A percentile compares a stretch with the other conserved stretches of the same genome.
phyloP scores from a whole-genome alignment of 2,797 vertebrate genomes.

The Macropus fuliginosus region DNA sequence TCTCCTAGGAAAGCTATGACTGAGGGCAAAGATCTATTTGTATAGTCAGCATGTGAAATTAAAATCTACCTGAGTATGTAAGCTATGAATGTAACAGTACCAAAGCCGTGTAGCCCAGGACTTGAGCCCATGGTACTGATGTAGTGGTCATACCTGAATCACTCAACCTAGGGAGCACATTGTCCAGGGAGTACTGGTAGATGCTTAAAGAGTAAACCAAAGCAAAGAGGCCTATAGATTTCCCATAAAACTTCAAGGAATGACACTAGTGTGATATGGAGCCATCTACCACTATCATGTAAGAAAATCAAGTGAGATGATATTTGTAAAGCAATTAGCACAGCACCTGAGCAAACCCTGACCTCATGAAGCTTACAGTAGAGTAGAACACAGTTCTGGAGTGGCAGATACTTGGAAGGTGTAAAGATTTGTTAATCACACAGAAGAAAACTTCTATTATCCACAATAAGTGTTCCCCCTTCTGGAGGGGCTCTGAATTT shows the following conservation, averaged over 20 bases:
- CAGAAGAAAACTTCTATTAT: neutral
- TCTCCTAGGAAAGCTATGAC: neutral
- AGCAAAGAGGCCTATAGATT: neutral
- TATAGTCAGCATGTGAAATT: neutral
- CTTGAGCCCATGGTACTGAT: neutral
- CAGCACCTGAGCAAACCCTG: neutral
- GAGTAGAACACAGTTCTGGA: neutral
- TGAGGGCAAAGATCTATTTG: neutral
- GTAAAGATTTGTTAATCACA: neutral
- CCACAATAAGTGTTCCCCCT: neutral
- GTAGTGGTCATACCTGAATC: neutral
- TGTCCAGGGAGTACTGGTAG: neutral
- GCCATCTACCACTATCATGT: neutral
- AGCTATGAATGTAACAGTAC: neutral
- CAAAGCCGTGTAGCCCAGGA: neutral
- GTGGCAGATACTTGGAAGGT: neutral
- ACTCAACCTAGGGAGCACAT: neutral
- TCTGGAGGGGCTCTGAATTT: neutral
- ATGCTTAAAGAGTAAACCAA: neutral
- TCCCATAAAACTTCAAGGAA: neutral
- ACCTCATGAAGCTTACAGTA: neutral
- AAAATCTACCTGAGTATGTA: neutral
- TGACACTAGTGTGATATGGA: neutral
- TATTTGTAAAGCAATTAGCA: neutral
- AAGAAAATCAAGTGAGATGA: neutral